These are phyloP conservation scores for Pristionchus maxplancki DNA, from an alignment of 2,888 invertebrate genomes.

Conservation along the genomic window DNA sequence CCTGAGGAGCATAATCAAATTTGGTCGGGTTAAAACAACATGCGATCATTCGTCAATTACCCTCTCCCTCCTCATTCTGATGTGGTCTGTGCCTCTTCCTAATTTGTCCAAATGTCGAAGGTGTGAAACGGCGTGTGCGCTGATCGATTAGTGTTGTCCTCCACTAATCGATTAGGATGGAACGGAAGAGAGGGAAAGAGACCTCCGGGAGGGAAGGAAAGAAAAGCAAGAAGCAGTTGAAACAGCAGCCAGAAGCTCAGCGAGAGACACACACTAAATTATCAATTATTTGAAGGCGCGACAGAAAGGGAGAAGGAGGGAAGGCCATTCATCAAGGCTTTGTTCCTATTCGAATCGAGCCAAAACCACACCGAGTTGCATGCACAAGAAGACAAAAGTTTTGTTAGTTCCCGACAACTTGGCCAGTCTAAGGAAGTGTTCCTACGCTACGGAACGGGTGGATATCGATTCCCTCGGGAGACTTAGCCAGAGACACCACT, in stretches of 20 bases:
- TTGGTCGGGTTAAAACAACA: constrained; percentile 51
- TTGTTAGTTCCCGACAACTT: background rate
- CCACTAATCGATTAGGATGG: constrained; percentile 30
- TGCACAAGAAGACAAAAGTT: background rate
- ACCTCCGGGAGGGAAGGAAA: constrained; percentile 1
- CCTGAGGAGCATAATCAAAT: constrained; percentile 52
- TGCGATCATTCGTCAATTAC: constrained; percentile 35
- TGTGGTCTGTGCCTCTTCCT: constrained; percentile 33
- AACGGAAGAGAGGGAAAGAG: constrained; percentile 10
- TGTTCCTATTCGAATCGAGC: constrained; percentile 31
- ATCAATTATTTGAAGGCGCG: constrained; percentile 45
- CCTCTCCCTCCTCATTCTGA: background rate
- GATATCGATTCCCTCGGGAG: constrained; percentile 12
- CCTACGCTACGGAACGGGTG: background rate
- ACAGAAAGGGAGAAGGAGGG: constrained; percentile 4
- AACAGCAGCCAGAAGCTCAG: background rate
- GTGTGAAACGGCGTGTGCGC: constrained; percentile 7
- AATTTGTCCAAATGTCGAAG: background rate
- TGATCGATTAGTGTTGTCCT: constrained; percentile 38
- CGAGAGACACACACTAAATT: constrained; percentile 36
- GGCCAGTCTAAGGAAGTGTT: background rate
- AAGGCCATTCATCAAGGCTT: constrained; percentile 44
- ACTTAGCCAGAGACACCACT: background rate
- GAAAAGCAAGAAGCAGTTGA: constrained; percentile 28
- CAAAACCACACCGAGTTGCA: background rate